Percentiles rank a stretch among this genome's conserved stretches.
These are phyloP conservation scores for Nudaria mundana DNA, from an alignment of 2,888 invertebrate species.

Conservation along the genomic window DNA sequence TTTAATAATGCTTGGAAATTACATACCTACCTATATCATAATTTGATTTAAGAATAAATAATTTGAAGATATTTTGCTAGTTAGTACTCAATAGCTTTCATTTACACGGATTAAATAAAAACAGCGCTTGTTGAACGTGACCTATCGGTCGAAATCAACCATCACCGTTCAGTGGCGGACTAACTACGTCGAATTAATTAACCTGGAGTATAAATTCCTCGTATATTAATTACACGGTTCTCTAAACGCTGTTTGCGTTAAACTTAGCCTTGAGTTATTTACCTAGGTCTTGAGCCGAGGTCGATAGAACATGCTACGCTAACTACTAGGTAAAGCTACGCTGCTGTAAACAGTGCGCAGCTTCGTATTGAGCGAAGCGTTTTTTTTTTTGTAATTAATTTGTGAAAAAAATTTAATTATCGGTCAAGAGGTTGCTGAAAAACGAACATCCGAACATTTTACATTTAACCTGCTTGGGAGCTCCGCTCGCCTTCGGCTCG, in stretches of 20 bases:
- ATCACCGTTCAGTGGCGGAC: constrained; percentile 30
- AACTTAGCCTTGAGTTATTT: constrained; percentile 27
- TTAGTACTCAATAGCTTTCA: not conserved
- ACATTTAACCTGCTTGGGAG: no score
- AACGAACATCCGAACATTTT: no score
- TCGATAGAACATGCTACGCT: constrained; percentile 16
- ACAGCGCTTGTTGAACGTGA: not conserved
- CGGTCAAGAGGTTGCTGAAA: no score
- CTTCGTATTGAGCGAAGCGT: no score
- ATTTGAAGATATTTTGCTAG: not conserved
- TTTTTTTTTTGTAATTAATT: no score
- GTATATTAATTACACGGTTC: constrained; percentile 41
- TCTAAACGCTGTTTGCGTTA: constrained; percentile 18
- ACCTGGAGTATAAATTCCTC: constrained; percentile 37
- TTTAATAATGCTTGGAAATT: no score
- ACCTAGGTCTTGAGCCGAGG: constrained; percentile 18
- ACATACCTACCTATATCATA: no score
- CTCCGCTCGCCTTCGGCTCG: no score
- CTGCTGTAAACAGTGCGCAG: no score
- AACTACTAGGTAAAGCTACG: no score
- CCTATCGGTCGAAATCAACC: constrained; percentile 2
- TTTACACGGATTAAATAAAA: not conserved
- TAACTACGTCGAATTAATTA: constrained; percentile 53
- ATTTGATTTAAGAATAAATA: no score
- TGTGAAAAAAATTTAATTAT: no score